These are phyloP conservation scores for Solenodon paradoxus DNA, from an alignment of 2,113 vertebrate genomes.

Conservation along the genomic window DNA sequence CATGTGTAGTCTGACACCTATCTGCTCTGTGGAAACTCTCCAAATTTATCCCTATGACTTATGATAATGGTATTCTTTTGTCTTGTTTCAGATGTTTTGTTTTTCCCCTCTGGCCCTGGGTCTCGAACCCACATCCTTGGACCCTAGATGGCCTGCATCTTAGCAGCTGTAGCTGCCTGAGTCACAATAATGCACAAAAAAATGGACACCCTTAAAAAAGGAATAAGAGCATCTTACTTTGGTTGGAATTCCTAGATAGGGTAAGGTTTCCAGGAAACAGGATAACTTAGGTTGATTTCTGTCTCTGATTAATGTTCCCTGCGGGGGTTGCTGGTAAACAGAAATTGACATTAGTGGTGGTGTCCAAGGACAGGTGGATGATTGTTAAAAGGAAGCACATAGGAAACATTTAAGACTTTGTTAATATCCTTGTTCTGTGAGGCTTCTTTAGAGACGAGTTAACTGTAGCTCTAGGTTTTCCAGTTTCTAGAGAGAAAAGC, in stretches of 20 bases:
- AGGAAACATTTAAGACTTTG: neutral
- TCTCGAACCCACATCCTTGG: no score
- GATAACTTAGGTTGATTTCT: neutral
- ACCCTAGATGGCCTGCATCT: no score
- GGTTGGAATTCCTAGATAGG: neutral
- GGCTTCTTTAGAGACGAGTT: neutral
- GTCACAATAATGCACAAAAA: no score
- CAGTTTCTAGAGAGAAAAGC: neutral
- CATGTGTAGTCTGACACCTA: neutral
- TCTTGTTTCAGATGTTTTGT: no score
- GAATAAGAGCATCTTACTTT: neutral
- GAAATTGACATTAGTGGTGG: neutral
- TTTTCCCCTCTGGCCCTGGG: no score
- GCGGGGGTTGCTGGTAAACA: no score
- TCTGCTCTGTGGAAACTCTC: neutral
- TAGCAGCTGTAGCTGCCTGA: no score
- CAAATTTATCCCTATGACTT: neutral
- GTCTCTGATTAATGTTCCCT: neutral
- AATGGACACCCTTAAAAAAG: neutral
- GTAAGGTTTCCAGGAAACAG: neutral
- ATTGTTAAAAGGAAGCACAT: accelerated
- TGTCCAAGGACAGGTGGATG: neutral
- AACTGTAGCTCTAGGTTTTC: neutral
- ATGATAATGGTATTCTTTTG: no score
- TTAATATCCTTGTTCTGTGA: neutral